Evolutionary conservation across 2,797 vertebrate genomes (phyloP).

Genomic region (Centropyge bicolor): DNA sequence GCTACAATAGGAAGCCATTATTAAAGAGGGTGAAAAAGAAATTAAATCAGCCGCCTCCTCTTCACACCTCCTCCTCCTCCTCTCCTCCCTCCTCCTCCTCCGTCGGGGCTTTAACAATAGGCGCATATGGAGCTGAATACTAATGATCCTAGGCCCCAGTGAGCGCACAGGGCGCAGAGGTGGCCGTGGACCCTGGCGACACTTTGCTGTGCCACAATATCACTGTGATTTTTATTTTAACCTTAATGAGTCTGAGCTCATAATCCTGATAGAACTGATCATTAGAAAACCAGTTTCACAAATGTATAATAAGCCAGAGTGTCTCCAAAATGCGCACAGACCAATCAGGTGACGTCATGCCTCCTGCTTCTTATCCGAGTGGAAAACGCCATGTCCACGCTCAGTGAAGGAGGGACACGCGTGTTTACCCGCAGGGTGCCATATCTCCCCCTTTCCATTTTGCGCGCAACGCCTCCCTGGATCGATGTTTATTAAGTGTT

Average conservation of each 20-base stretch:
- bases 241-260: not conserved
- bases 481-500: conserved; percentile 76
- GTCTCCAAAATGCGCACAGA: conserved; percentile 12
- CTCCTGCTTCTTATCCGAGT: conserved; percentile 24
- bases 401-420: conserved; percentile 24
- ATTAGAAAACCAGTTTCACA: not conserved
- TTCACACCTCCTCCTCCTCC: conserved; percentile 65
- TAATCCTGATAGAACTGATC: not conserved
- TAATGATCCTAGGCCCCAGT: conserved; percentile 78
- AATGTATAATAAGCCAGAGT: not conserved
- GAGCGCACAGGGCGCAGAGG: conserved; percentile 44
- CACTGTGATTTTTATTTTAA: not conserved
- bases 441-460: conserved; percentile 50
- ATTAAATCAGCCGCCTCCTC: conserved; percentile 82
- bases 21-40: conserved; percentile 76
- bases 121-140: conserved; percentile 85
- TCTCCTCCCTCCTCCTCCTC: conserved; percentile 57
- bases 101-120: conserved; percentile 83
- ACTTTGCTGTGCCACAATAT: conserved; percentile 18
- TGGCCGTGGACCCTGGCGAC: conserved; percentile 43
- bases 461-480: conserved; percentile 24
- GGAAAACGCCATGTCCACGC: conserved; percentile 40
- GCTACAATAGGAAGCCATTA: conserved; percentile 68
- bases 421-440: conserved; percentile 29
- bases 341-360: not conserved